Evolutionary conservation across 2,113 vertebrate species (phyloP), one percentile per base, ranked within the genome.

Genomic region (Pungitius pungitius): DNA sequence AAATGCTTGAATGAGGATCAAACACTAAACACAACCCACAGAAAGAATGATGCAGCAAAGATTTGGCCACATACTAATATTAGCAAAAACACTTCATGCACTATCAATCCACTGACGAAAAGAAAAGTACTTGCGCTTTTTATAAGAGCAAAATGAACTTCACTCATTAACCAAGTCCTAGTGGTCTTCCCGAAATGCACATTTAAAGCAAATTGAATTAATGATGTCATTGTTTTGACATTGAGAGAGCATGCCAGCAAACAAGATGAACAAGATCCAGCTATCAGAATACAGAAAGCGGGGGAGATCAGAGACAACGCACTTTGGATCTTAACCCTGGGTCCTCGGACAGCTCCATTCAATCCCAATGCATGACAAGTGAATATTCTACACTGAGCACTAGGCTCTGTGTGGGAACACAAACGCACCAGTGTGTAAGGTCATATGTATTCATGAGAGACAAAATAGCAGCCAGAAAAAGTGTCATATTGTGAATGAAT

Each of bases 201-300:
- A 68, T 87, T 78, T 82, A 84, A 85, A 62, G 75, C 68, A 75
- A 75, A 73, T 67, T 83, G 88, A 89, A 92, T 89, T 82, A 90
- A 88, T 87, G 45, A 90, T 89, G 85, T 90, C 85, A 88, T 91
- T 91, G 86, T 90, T 92, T 90, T 92, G 89, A 91, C 88, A 88
- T 86, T 88, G 84, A 88, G 78, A 84, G 51, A 84, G 62, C 63
- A 82, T 65, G 55, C 71, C 84, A 87, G 73, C 30, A 78, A 83
- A 82, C 59, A 89, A 86, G 80, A 91, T 83, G 85, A 90, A 91
- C 83, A 89, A 73, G 67, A 60, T 64, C 64, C 27, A 56, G 61
- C 70, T 71, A 47, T 74, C n/a, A 59, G 60, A 67, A 88, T 88
- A 84, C 51, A 33, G 71, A 74, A 78, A 81, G 77, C 78, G 62